phyloP scores from a whole-genome alignment of 1,140 invertebrate species.

The Hesperophylax magnus region DNA sequence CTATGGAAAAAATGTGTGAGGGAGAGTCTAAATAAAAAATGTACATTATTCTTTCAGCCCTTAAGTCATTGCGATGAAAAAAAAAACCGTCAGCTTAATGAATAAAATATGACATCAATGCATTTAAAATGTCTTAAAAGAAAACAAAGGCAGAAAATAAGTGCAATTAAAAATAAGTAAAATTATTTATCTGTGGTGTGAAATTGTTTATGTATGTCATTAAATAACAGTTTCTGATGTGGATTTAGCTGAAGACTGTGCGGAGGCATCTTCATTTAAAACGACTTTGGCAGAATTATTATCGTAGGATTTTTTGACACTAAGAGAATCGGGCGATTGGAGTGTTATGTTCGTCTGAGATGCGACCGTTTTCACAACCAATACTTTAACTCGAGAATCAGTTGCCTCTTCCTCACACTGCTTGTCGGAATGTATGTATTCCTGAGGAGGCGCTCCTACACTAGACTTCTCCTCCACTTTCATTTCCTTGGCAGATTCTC shows the following conservation, averaged over 20 bases:
- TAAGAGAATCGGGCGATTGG: constrained; percentile 63
- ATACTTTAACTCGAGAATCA: constrained; percentile 38
- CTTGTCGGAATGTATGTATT: background rate
- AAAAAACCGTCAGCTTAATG: too few species aligned
- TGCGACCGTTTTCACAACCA: constrained; percentile 60
- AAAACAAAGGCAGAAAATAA: background rate
- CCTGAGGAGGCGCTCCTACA: background rate
- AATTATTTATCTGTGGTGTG: too few species aligned
- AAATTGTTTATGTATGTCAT: background rate
- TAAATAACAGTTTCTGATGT: constrained; percentile 51
- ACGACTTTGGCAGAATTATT: constrained; percentile 53
- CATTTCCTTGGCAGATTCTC: background rate
- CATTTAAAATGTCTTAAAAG: background rate
- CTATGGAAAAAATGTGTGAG: too few species aligned
- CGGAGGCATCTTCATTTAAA: constrained; percentile 35
- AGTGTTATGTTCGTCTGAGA: constrained; percentile 67
- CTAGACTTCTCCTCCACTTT: background rate
- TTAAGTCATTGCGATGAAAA: too few species aligned
- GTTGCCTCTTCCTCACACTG: constrained; percentile 24
- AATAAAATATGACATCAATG: too few species aligned
- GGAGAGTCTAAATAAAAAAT: too few species aligned
- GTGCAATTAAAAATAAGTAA: too few species aligned
- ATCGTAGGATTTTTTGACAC: constrained; percentile 58
- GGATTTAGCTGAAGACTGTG: constrained; percentile 37
- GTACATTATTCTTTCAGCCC: too few species aligned